These are phyloP conservation scores for Hirundichthys speculiger DNA, from an alignment of 2,113 vertebrate species.

Conservation along the genomic window DNA sequence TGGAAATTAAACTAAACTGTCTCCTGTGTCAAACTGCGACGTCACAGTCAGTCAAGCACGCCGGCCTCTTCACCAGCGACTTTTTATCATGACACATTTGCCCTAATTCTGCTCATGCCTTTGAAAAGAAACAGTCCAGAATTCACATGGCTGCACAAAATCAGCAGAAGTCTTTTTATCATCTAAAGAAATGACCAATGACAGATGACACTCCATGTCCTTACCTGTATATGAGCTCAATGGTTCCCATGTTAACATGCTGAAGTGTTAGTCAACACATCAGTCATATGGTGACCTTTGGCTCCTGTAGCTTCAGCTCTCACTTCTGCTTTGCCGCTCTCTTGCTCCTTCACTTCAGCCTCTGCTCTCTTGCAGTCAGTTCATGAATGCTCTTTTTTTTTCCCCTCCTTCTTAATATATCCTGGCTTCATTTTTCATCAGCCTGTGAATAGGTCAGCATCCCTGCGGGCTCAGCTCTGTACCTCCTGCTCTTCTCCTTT, in stretches of 20 bases:
- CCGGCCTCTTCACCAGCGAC: no score
- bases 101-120: no score
- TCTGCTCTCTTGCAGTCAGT: constrained; percentile 27
- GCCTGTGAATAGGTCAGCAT: constrained; percentile 45
- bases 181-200: no score
- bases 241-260: constrained; percentile 3
- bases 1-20: no score
- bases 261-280: neutral
- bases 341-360: constrained; percentile 20
- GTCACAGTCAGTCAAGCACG: no score
- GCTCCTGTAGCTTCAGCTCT: constrained; percentile 9
- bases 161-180: no score
- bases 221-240: neutral
- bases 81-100: no score
- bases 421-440: constrained; percentile 28
- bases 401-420: constrained; percentile 9
- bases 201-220: no score
- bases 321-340: constrained; percentile 13
- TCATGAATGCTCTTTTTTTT: constrained; percentile 21
- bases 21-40: no score
- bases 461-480: constrained; percentile 18
- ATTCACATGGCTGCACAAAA: no score
- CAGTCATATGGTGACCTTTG: constrained; percentile 35
- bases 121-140: no score
- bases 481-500: constrained; percentile 13